Evolutionary conservation across 2,888 invertebrate genomes (phyloP).

Genomic region (Barypeithes pellucidus): DNA sequence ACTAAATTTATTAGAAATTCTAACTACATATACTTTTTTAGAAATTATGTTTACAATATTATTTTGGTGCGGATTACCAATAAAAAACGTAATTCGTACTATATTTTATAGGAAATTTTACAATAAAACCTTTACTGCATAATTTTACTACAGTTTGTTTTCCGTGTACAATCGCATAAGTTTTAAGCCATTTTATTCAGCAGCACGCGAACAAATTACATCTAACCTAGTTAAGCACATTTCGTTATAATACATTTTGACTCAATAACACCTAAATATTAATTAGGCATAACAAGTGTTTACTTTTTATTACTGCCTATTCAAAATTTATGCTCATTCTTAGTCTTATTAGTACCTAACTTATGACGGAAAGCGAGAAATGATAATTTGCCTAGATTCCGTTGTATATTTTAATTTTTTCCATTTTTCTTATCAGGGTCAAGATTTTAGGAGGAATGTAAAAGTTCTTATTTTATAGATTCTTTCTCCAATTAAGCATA

Average conservation of each 20-base stretch:
- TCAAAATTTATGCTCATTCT: background rate
- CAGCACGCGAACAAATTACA: background rate
- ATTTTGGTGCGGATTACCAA: too few relatives aligned
- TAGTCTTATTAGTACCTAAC: background rate
- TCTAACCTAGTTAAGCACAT: background rate
- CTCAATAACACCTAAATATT: constrained; percentile 4
- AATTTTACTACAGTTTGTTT: too few relatives aligned
- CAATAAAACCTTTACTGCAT: too few relatives aligned
- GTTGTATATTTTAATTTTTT: too few relatives aligned
- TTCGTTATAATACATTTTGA: background rate
- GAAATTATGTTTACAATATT: too few relatives aligned
- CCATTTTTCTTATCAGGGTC: background rate
- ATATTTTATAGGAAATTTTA: too few relatives aligned
- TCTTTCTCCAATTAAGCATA: background rate
- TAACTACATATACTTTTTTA: too few relatives aligned
- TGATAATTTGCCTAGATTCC: too few relatives aligned
- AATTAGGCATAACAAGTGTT: background rate
- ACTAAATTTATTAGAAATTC: too few relatives aligned
- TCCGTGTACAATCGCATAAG: background rate
- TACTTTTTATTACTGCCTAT: background rate
- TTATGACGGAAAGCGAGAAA: too few relatives aligned
- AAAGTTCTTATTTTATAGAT: background rate
- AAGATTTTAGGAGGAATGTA: background rate
- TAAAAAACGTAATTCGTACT: too few relatives aligned
- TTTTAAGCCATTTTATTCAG: background rate